phyloP scores from a whole-genome alignment of 2,797 vertebrate genomes.

The Brachyalestes nurse region DNA sequence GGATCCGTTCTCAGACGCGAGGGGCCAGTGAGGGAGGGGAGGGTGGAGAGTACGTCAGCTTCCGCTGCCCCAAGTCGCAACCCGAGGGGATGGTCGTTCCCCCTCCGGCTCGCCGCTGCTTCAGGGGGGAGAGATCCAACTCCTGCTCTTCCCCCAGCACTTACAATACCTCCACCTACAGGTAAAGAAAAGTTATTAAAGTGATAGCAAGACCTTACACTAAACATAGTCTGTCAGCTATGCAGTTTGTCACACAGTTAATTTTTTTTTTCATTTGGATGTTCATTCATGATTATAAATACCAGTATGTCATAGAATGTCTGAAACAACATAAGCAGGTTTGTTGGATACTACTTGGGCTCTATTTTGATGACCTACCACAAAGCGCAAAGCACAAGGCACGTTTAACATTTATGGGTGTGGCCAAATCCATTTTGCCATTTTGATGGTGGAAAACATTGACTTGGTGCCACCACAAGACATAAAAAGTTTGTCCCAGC shows the following conservation, averaged over 20 bases:
- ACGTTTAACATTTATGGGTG: too few species aligned
- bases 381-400: too few species aligned
- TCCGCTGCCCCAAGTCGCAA: conserved; percentile 65
- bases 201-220: not conserved
- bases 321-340: too few species aligned
- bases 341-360: too few species aligned
- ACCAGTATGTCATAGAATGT: too few species aligned
- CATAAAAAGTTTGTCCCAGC: too few species aligned
- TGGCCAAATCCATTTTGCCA: too few species aligned
- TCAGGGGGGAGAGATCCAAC: conserved; percentile 88
- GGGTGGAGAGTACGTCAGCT: conserved; percentile 71
- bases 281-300: too few species aligned
- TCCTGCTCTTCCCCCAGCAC: conserved; percentile 93
- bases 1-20: conserved; percentile 78
- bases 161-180: conserved; percentile 71
- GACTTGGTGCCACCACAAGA: too few species aligned
- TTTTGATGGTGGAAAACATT: too few species aligned
- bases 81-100: conserved; percentile 84
- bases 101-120: conserved; percentile 74
- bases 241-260: not conserved
- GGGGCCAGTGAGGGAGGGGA: conserved; percentile 79
- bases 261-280: too few species aligned
- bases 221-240: not conserved
- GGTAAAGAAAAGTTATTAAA: conserved; percentile 55
- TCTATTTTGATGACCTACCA: too few species aligned